Conservation (phyloP, 2,888 invertebrate species). For the Eupeodes latifasciatus region DNA sequence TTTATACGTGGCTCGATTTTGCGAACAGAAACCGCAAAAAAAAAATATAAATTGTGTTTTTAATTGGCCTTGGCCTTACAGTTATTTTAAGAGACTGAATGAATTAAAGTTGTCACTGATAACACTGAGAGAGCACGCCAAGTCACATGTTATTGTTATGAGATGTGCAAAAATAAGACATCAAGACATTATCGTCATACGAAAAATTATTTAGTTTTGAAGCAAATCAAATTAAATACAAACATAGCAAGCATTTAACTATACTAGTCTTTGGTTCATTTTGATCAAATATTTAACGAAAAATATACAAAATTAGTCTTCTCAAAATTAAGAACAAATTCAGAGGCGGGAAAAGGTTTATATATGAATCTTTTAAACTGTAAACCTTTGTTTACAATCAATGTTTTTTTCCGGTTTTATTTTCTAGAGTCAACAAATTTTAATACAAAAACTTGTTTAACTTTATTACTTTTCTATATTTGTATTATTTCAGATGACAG, state of each 20-base stretch:
- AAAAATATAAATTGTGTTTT: neutral
- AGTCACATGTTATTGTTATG: neutral
- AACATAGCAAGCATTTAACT: no score
- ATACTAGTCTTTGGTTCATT: neutral
- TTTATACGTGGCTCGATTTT: neutral
- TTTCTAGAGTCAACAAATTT: constrained; percentile 15
- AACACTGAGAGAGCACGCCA: neutral
- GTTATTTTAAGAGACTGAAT: neutral
- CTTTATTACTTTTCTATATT: neutral
- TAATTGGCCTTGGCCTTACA: neutral
- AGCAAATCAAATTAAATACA: neutral
- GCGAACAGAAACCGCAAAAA: neutral
- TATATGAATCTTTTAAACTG: neutral
- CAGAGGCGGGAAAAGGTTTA: neutral
- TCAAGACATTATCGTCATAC: neutral
- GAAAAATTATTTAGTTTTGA: neutral
- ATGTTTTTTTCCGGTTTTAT: neutral
- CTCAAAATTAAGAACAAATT: neutral
- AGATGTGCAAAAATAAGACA: neutral
- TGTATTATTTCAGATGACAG: constrained; percentile 87
- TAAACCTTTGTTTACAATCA: neutral
- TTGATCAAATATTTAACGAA: neutral
- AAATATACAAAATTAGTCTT: neutral
- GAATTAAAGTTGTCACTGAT: neutral
- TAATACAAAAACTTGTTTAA: constrained; percentile 27